Evolutionary conservation across 2,113 vertebrate genomes (phyloP).

Genomic region (Cyphomyrus plagiostoma): DNA sequence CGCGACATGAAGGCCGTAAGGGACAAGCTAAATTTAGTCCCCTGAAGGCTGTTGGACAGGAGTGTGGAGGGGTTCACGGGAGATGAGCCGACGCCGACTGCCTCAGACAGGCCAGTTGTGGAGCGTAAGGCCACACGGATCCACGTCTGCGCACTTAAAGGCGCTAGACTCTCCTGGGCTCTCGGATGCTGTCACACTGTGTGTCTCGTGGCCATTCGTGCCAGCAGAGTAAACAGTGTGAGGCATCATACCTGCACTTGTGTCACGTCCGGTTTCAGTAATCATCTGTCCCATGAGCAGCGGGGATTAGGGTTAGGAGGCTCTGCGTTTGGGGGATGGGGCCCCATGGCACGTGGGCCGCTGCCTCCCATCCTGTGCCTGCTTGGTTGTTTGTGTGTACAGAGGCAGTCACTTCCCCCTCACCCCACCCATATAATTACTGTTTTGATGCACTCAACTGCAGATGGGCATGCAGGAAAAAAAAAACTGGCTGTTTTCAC

Average conservation of each 20-base stretch:
- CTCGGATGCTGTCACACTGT: background rate
- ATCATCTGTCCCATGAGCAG: background rate
- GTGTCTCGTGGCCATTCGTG: background rate
- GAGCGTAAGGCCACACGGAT: background rate
- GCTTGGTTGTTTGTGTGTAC: conserved; percentile 22
- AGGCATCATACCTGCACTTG: background rate
- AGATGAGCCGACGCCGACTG: background rate
- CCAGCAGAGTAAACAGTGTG: background rate
- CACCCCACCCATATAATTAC: conserved; percentile 26
- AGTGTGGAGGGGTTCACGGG: background rate
- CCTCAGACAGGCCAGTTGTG: background rate
- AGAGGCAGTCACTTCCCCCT: conserved; percentile 39
- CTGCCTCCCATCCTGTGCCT: background rate
- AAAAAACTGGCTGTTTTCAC: conserved; percentile 27
- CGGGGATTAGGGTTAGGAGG: background rate
- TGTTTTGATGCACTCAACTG: conserved; percentile 39
- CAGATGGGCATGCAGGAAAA: conserved; percentile 41
- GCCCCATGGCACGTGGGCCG: background rate
- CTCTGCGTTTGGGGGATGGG: background rate
- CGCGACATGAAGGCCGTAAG: background rate
- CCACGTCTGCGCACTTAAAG: background rate
- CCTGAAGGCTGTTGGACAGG: conserved; percentile 2
- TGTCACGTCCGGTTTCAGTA: background rate
- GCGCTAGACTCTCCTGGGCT: background rate
- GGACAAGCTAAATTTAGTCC: conserved; percentile 23